A percentile compares a stretch with the other conserved stretches of the same genome.
phyloP scores from a whole-genome alignment of 2,888 invertebrate species.

The Macrostomum cliftonense region DNA sequence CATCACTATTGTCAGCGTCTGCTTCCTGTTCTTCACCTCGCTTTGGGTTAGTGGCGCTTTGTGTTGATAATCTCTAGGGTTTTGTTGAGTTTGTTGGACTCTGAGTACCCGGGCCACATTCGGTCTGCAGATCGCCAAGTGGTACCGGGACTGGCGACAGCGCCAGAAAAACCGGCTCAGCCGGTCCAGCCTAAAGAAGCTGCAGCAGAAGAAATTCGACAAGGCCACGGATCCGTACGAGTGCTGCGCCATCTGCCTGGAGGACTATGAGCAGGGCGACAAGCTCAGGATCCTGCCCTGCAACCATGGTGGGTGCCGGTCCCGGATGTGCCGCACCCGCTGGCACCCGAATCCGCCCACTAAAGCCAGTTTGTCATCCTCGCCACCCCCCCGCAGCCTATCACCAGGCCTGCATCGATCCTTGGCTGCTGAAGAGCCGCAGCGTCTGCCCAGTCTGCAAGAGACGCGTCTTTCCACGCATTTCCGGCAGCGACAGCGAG shows the following conservation, averaged over 20 bases:
- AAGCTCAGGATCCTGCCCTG: constrained; percentile 80
- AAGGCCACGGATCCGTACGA: constrained; percentile 73
- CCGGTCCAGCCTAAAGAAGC: constrained; percentile 64
- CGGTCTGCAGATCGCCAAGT: no score
- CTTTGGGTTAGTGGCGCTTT: no score
- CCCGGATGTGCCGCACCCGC: not conserved
- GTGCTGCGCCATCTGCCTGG: constrained; percentile 92
- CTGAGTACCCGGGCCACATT: no score
- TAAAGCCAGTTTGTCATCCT: no score
- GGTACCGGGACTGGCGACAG: constrained; percentile 49
- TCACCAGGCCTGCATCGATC: constrained; percentile 87
- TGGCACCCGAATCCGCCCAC: not conserved
- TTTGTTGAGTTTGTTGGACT: no score
- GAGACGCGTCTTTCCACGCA: constrained; percentile 54
- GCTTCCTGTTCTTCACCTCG: no score
- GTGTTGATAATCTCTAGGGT: no score
- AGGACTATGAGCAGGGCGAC: constrained; percentile 86
- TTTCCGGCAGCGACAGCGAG: not conserved
- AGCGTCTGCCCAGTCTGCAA: constrained; percentile 95
- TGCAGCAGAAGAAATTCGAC: constrained; percentile 81
- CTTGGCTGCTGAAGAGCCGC: constrained; percentile 86
- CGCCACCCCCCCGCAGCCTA: constrained; percentile 50
- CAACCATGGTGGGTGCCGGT: constrained; percentile 66
- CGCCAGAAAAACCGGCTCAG: constrained; percentile 66
- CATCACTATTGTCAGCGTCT: no score